Conservation (phyloP, 2,113 vertebrate species). For the Rutilus rutilus region DNA sequence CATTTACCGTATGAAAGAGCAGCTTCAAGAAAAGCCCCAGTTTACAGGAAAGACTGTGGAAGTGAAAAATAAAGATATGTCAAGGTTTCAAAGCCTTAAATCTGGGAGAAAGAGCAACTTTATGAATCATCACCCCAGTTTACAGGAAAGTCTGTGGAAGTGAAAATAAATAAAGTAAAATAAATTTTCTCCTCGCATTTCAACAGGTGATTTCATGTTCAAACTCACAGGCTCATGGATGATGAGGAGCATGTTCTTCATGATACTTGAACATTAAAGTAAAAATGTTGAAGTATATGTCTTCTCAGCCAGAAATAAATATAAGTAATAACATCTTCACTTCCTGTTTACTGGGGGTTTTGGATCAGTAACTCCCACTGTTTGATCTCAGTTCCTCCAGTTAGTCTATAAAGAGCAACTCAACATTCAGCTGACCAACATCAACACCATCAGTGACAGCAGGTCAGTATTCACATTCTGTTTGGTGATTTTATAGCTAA, state of each 20-base stretch:
- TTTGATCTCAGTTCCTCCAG: not conserved
- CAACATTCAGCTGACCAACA: not conserved
- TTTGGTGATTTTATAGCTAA: not conserved
- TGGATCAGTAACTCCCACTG: not conserved
- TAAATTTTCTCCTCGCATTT: not conserved
- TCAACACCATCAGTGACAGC: not conserved
- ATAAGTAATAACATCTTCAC: not conserved
- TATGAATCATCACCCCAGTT: not conserved
- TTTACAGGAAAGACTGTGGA: not conserved
- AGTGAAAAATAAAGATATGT: not conserved
- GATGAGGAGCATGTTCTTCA: not conserved
- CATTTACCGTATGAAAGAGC: not conserved
- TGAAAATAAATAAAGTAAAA: not conserved
- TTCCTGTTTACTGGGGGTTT: not conserved
- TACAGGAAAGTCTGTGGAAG: too few relatives aligned
- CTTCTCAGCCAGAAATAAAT: not conserved
- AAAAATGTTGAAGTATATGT: not conserved
- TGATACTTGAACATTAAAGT: not conserved
- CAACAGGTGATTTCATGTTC: not conserved
- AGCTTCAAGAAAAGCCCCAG: not conserved
- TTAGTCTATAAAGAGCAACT: not conserved
- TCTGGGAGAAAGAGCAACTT: not conserved
- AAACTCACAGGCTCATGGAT: not conserved
- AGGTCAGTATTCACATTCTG: not conserved
- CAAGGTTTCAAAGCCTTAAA: too few relatives aligned